A percentile compares a stretch with the other conserved stretches of the same genome.
These are phyloP conservation scores for Sarcophaga bullata DNA, from an alignment of 1,140 invertebrate species.

Conservation along the genomic window DNA sequence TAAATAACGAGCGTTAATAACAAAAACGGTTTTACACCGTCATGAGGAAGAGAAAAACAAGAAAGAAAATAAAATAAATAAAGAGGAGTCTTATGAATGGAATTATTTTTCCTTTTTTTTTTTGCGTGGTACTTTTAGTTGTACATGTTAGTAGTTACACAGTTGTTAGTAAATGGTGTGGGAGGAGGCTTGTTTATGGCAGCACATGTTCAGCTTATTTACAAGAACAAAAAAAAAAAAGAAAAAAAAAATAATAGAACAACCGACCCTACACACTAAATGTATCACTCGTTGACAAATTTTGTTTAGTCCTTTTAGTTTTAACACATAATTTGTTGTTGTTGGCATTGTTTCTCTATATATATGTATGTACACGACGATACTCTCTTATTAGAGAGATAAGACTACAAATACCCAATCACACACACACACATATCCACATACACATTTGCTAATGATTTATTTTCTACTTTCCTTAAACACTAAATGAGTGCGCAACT, in stretches of 20 bases:
- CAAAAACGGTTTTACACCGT: too few relatives aligned
- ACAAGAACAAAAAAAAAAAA: neutral
- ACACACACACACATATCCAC: too few relatives aligned
- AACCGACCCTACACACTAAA: neutral
- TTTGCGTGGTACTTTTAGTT: neutral
- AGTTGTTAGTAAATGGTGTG: neutral
- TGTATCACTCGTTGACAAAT: neutral
- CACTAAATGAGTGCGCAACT: slow-evolving; percentile 5
- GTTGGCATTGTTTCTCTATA: too few relatives aligned
- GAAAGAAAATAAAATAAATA: neutral
- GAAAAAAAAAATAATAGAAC: neutral
- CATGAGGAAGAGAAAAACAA: too few relatives aligned
- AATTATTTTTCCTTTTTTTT: neutral
- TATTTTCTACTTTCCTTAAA: neutral
- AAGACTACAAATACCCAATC: too few relatives aligned
- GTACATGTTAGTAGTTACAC: neutral
- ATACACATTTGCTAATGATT: too few relatives aligned
- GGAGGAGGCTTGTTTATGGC: neutral
- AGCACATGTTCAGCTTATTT: neutral
- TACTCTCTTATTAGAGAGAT: too few relatives aligned
- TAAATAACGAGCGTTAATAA: too few relatives aligned
- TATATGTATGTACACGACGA: too few relatives aligned
- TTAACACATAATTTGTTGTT: neutral
- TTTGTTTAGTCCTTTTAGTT: neutral
- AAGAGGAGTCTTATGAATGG: neutral